These are phyloP conservation scores for Sandelia bainsii DNA, from an alignment of 2,797 vertebrate genomes.

Conservation along the genomic window DNA sequence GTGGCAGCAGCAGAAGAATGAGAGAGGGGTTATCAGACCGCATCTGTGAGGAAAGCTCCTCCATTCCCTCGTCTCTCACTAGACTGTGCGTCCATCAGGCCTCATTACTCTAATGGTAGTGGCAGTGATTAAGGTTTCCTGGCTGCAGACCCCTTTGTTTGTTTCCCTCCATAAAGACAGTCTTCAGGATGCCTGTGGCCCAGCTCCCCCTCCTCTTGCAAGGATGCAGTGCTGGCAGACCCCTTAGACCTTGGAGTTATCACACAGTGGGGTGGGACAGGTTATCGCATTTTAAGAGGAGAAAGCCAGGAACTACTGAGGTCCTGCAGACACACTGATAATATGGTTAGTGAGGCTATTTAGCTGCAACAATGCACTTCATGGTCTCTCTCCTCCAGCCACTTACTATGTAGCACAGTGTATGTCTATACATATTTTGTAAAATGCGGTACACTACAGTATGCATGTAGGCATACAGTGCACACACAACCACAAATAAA, in stretches of 20 bases:
- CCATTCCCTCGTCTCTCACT: conserved; percentile 61
- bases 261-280: conserved; percentile 63
- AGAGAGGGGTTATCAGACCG: conserved; percentile 72
- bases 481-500: conserved; percentile 13
- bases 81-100: conserved; percentile 85
- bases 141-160: conserved; percentile 79
- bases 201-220: conserved; percentile 36
- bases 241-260: conserved; percentile 74
- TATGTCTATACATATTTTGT: conserved; percentile 3
- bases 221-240: conserved; percentile 64
- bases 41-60: conserved; percentile 75
- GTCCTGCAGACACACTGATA: conserved; percentile 81
- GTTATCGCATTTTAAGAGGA: conserved; percentile 68
- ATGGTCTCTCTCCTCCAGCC: conserved; percentile 22
- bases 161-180: conserved; percentile 78
- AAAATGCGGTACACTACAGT: conserved; percentile 5
- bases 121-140: conserved; percentile 88
- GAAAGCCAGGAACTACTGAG: conserved; percentile 74
- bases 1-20: conserved; percentile 64
- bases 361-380: conserved; percentile 68
- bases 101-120: conserved; percentile 82
- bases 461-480: background rate
- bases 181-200: conserved; percentile 68
- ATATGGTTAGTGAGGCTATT: conserved; percentile 68
- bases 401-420: conserved; percentile 28